Base-by-base conservation (phyloP, 2,797 vertebrate species). In the Nyctalus aviator region DNA sequence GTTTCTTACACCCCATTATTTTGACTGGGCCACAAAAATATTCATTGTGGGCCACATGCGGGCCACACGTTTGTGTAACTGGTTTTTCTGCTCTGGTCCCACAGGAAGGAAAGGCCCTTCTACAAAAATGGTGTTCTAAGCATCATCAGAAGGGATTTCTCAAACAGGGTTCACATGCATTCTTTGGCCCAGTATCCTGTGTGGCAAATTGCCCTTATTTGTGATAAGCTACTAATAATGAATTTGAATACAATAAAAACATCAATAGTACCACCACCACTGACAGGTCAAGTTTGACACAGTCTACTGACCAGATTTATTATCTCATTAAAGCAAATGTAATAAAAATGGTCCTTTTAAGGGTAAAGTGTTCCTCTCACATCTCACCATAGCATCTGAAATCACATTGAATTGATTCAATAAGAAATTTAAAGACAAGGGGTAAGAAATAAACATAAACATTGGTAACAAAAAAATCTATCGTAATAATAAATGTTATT, bases 361-460 rank as follows among this genome's bases (percentile, higher is more conserved):
- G 55, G 75, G 30, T 53, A 32, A 91, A 82, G 13, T 66, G 62
- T 84, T 59, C 59, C 20, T 71, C n/a, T 35, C 3, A 81, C 18
- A 32, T 94, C 6, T 46, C 32, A 41, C 14, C 83, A 53, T 2
- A 81, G 46, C 20, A 84, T 73, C 76, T 68, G 25, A 88, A 90
- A 94, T 93, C 77, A 81, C 12, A 72, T 1, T 55, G 48, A 95
- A 72, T 25, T 88, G 48, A 82, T 59, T 64, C 55, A 46, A n/a
- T 30, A 55, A 79, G 48, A 76, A 86, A 88, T 50, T 3, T 72
- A 23, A 86, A 94, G 57, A 55, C 75, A 96, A 46, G 48, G 21
- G 55, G 6, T n/a, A 95, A 75, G 62, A 90, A 86, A 86, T 82
- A 44, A 94, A 69, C 8, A 62, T 44, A 66, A 92, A 23, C 15